Evolutionary conservation across 2,113 vertebrate species (phyloP).

Genomic region (Thoracochromis brauschi): DNA sequence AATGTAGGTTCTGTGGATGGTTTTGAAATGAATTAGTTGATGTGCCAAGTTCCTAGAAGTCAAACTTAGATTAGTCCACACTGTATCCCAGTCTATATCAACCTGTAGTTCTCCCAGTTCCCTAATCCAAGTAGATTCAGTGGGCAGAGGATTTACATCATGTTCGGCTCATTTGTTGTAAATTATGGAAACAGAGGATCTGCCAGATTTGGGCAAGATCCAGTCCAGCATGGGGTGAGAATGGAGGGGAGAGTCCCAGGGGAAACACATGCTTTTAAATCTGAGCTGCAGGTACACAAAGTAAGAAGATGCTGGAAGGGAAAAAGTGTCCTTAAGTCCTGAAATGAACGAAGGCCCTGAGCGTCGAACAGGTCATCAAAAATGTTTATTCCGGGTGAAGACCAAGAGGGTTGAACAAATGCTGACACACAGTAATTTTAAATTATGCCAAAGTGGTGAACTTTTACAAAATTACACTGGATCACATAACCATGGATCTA

Average conservation of each 20-base stretch:
- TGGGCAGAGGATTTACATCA: fast-evolving
- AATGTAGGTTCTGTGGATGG: background rate
- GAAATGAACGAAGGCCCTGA: background rate
- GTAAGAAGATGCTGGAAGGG: fast-evolving
- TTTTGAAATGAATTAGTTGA: background rate
- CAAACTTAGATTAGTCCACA: background rate
- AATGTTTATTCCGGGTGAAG: fast-evolving
- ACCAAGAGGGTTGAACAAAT: fast-evolving
- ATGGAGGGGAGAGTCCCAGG: background rate
- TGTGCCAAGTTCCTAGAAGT: fast-evolving
- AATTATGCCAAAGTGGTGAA: fast-evolving
- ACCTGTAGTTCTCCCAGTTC: fast-evolving
- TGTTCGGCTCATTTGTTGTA: background rate
- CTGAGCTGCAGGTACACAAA: fast-evolving
- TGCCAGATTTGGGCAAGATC: background rate
- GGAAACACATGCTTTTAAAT: fast-evolving
- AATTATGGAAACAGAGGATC: background rate
- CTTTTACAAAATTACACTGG: fast-evolving
- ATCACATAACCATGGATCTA: fast-evolving
- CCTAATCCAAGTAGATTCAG: background rate
- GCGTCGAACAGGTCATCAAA: fast-evolving
- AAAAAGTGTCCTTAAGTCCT: background rate
- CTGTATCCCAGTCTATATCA: background rate
- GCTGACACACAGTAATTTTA: fast-evolving
- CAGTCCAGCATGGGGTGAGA: fast-evolving